phyloP scores from a whole-genome alignment of 2,797 vertebrate genomes.

The Danionella dracula region DNA sequence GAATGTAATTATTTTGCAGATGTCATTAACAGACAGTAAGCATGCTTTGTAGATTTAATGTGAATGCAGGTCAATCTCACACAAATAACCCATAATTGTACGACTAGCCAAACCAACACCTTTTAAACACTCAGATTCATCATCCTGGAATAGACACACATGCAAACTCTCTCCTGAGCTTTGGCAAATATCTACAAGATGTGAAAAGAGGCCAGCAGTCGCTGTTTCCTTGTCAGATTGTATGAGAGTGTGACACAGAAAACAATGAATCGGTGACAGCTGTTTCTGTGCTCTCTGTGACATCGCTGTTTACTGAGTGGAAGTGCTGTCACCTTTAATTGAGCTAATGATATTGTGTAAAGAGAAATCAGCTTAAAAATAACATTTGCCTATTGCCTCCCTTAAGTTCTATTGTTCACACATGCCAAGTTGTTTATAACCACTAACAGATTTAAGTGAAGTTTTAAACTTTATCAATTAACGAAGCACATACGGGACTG shows the following conservation, averaged over 20 bases:
- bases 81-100: constrained; percentile 30
- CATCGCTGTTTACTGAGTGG: constrained; percentile 23
- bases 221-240: constrained; percentile 37
- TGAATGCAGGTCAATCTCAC: constrained; percentile 2
- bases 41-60: too few species aligned
- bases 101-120: constrained; percentile 30
- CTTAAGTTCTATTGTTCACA: constrained; percentile 8
- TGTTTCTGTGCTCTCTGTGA: constrained; percentile 16
- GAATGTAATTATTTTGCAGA: too few species aligned
- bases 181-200: constrained; percentile 31
- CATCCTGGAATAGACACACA: constrained; percentile 30
- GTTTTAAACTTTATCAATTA: constrained; percentile 21
- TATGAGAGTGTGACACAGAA: constrained; percentile 18
- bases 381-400: neutral
- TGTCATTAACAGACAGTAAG: too few species aligned
- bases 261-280: constrained; percentile 42
- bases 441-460: neutral
- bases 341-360: constrained; percentile 37
- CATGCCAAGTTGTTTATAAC: constrained; percentile 5
- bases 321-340: constrained; percentile 40
- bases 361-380: constrained; percentile 24
- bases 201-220: constrained; percentile 41
- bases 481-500: neutral
- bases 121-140: constrained; percentile 12
- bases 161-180: constrained; percentile 18